These are phyloP conservation scores for Therioaphis trifolii DNA, from an alignment of 2,888 invertebrate genomes.

Conservation along the genomic window DNA sequence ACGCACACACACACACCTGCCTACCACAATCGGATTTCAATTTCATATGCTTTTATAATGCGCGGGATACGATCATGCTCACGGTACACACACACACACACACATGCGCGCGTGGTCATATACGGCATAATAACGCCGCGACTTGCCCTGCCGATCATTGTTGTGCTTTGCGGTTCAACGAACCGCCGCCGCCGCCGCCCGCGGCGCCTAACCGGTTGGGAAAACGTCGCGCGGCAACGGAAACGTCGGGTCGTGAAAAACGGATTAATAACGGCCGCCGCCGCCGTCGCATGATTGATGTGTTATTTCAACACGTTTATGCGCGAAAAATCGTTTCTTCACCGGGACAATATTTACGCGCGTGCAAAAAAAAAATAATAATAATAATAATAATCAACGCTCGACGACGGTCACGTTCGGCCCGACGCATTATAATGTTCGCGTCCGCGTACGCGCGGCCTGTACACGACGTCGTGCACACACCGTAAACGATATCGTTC, in stretches of 20 bases:
- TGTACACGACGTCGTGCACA: too few species aligned
- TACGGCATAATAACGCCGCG: neutral
- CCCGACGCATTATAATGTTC: neutral
- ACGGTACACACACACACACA: neutral
- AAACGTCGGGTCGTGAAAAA: conserved; percentile 50
- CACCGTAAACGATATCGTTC: too few species aligned
- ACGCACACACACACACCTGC: too few species aligned
- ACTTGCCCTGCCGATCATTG: conserved; percentile 21
- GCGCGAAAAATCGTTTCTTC: conserved; percentile 29
- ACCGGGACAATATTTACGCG: too few species aligned
- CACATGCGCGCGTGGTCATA: neutral
- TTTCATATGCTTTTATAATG: too few species aligned
- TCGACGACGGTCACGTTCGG: conserved; percentile 42
- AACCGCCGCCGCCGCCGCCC: conserved; percentile 26
- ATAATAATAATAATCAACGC: neutral
- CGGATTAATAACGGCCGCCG: conserved; percentile 32
- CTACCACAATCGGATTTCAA: too few species aligned
- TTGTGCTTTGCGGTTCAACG: conserved; percentile 56
- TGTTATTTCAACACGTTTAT: conserved; percentile 36
- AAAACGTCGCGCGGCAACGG: conserved; percentile 42
- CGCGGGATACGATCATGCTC: neutral
- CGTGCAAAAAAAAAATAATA: neutral
- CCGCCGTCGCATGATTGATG: neutral
- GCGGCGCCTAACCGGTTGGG: conserved; percentile 37
- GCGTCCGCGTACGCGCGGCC: neutral